phyloP scores from a whole-genome alignment of 1,140 invertebrate genomes.

The Ruditapes philippinarum region DNA sequence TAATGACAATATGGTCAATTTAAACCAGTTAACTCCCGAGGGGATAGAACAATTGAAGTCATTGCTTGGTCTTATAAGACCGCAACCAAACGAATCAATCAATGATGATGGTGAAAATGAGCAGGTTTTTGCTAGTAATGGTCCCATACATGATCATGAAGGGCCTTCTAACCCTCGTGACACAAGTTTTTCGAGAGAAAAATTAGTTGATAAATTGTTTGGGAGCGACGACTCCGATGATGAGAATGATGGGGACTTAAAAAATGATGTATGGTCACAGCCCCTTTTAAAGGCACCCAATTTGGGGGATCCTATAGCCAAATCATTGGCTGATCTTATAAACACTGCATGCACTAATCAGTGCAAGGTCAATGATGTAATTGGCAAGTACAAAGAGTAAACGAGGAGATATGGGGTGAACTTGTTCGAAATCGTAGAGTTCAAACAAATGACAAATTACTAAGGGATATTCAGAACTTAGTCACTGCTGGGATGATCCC shows the following conservation, averaged over 20 bases:
- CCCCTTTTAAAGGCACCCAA: not conserved
- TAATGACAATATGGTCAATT: too few species aligned
- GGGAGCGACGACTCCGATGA: not conserved
- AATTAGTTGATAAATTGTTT: too few species aligned
- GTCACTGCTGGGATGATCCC: constrained; percentile 16
- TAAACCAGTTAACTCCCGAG: too few species aligned
- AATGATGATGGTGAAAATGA: too few species aligned
- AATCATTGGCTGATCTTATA: not conserved
- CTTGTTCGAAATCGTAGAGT: constrained; percentile 10
- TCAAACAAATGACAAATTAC: not conserved
- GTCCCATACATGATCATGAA: too few species aligned
- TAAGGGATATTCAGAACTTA: constrained; percentile 42
- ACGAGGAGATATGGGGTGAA: constrained; percentile 45
- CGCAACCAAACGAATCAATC: too few species aligned
- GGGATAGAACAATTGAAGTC: too few species aligned
- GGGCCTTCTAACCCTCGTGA: too few species aligned
- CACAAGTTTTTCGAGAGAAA: too few species aligned
- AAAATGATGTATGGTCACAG: not conserved
- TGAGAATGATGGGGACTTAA: not conserved
- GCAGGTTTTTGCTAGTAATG: too few species aligned
- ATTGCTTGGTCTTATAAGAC: too few species aligned
- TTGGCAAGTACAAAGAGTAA: not conserved
- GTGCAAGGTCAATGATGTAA: not conserved
- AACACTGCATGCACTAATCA: not conserved
- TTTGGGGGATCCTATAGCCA: not conserved